These are phyloP conservation scores for Onychorhynchus coronatus DNA, from an alignment of 2,113 vertebrate genomes.

Conservation along the genomic window DNA sequence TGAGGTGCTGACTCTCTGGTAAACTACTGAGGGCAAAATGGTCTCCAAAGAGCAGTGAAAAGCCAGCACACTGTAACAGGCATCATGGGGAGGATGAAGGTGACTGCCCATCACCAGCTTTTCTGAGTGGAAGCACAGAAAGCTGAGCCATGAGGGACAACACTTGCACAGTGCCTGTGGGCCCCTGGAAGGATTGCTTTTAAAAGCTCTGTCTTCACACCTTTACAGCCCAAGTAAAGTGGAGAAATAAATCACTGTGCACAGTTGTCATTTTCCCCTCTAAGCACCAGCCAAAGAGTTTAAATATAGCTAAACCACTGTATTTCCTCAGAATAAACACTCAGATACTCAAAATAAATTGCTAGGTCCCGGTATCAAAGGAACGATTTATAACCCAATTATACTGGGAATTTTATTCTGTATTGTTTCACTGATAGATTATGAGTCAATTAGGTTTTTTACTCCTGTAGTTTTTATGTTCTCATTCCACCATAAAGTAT, in stretches of 20 bases:
- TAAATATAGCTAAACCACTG: slow-evolving; percentile 39
- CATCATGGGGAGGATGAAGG: background rate
- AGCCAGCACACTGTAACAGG: background rate
- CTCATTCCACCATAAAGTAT: background rate
- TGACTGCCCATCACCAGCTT: background rate
- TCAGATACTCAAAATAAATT: slow-evolving; percentile 61
- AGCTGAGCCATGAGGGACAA: background rate
- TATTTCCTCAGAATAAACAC: slow-evolving; percentile 42
- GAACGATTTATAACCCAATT: slow-evolving; percentile 71
- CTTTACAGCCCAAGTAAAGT: slow-evolving; percentile 1
- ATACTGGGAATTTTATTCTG: slow-evolving; percentile 42
- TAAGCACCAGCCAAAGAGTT: background rate
- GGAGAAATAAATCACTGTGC: slow-evolving; percentile 37
- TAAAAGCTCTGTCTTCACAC: background rate
- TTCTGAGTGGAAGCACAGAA: background rate
- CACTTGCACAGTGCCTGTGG: background rate
- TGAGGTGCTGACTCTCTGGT: background rate
- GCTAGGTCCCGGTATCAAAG: slow-evolving; percentile 15
- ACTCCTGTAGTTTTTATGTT: background rate
- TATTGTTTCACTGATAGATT: slow-evolving; percentile 51
- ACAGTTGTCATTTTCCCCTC: slow-evolving; percentile 34
- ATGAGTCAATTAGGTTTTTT: slow-evolving; percentile 47
- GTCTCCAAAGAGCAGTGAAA: background rate
- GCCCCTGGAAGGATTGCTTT: background rate
- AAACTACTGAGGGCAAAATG: background rate